Base-by-base conservation (phyloP, 2,797 vertebrate species). In the Platyrinchus mystaceus region DNA sequence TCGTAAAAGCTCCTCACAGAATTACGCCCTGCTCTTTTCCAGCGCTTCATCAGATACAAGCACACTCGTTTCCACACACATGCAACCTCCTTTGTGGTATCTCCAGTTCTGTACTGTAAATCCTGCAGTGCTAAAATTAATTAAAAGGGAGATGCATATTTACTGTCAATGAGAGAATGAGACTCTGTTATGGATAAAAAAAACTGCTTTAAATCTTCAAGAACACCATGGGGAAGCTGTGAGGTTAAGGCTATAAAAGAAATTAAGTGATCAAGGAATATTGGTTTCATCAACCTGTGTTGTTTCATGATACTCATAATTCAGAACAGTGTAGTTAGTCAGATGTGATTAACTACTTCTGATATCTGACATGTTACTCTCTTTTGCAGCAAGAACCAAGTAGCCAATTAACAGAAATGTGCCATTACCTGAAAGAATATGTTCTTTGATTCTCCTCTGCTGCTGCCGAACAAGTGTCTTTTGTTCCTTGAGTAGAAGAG, bases 361-460 rank as follows among this genome's bases (percentile, higher is more conserved):
- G 85, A 77, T 49, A 68, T 77, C 67, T 91, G 70, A 88, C 85
- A 55, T 32, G 59, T 87, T 50, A 50, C 36, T 84, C 49, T 78
- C 41, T 90, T 90, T 82, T 63, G 59, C 73, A 84, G 67, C 30
- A 90, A 84, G 67, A 90, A 78, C 47, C 8, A 15, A 58, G 56
- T 34, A 50, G 64, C 37, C 2, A 17, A 82, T 95, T 83, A 82
- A 50, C 80, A 82, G 93, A 94, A 79, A 70, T 0, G 0, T 84
- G 85, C 67, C 91, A 74, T 84, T 90, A 96, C 87, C 91, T 96
- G 93, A 67, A 94, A 87, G 43, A 90, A 79, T 84, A 64, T 44
- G 49, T 70, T 74, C 87, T 84, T 84, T 94, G 80, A 94, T 89
- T 94, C 58, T 87, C 44, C 36, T 76, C 77, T 94, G 49, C 58